phyloP scores from a whole-genome alignment of 2,888 invertebrate genomes.

The Tetramorium bicarinatum region DNA sequence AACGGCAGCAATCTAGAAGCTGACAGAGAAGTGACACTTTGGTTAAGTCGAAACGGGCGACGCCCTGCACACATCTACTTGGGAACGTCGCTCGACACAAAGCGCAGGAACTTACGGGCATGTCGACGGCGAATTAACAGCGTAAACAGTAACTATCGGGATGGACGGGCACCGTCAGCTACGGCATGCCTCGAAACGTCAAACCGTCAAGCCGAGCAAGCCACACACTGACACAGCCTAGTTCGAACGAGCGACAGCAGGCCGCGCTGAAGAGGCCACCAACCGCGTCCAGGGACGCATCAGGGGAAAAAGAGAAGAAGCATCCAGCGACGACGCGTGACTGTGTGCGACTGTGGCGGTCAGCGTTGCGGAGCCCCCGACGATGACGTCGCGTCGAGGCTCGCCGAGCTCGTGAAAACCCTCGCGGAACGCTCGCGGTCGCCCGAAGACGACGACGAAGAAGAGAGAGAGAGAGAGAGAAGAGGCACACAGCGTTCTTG shows the following conservation, averaged over 20 bases:
- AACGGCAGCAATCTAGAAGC: neutral
- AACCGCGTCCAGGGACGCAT: neutral
- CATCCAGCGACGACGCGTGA: neutral
- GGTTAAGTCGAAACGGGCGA: conserved; percentile 27
- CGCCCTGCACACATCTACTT: conserved; percentile 45
- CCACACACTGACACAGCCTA: neutral
- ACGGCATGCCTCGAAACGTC: conserved; percentile 12
- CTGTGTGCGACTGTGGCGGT: neutral
- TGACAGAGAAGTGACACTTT: neutral
- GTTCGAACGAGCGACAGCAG: conserved; percentile 22
- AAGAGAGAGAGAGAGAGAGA: too few relatives aligned
- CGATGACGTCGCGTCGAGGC: conserved; percentile 40
- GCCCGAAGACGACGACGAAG: neutral
- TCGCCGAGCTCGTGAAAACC: conserved; percentile 23
- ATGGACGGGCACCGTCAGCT: neutral
- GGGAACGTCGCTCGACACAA: too few relatives aligned
- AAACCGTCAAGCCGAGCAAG: neutral
- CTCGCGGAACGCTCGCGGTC: neutral
- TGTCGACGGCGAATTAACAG: conserved; percentile 6
- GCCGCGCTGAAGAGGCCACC: neutral
- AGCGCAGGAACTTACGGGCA: conserved; percentile 67
- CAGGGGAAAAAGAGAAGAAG: neutral
- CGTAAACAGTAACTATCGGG: neutral
- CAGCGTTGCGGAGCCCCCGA: neutral
- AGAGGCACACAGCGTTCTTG: neutral